A percentile compares a stretch with the other conserved stretches of the same genome.
Evolutionary conservation across 1,140 invertebrate genomes (phyloP).

Genomic region (Sarcophaga peregrina): DNA sequence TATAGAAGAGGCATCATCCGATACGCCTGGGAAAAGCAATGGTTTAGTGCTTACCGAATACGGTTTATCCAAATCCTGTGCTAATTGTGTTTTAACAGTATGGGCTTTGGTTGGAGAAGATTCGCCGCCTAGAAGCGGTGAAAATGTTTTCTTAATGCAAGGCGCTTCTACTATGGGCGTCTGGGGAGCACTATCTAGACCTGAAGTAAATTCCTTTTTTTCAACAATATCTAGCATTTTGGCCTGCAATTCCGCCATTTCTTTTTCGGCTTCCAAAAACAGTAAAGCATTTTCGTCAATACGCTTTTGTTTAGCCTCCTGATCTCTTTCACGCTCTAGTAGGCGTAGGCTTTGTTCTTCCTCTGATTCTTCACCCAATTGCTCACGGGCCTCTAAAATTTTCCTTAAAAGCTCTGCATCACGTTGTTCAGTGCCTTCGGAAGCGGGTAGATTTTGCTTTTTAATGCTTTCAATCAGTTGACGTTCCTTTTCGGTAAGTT

Average conservation of each 20-base stretch:
- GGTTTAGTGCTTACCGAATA: constrained; percentile 53
- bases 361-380: constrained; percentile 56
- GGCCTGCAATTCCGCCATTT: constrained; percentile 61
- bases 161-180: constrained; percentile 57
- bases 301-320: constrained; percentile 54
- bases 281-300: constrained; percentile 62
- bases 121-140: neutral
- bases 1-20: constrained; percentile 61
- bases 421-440: neutral
- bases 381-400: constrained; percentile 54
- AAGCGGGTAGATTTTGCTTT: neutral
- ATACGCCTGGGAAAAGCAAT: constrained; percentile 55
- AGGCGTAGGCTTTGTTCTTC: constrained; percentile 47
- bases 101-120: constrained; percentile 47
- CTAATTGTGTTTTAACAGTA: constrained; percentile 61
- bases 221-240: constrained; percentile 46
- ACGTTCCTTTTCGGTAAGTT: constrained; percentile 23
- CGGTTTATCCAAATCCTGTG: constrained; percentile 52
- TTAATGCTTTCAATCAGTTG: constrained; percentile 17
- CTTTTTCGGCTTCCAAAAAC: constrained; percentile 62
- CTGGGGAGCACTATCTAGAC: constrained; percentile 51
- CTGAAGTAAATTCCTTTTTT: constrained; percentile 33
- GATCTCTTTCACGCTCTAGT: constrained; percentile 47
- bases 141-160: constrained; percentile 47
- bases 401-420: constrained; percentile 57